Evolutionary conservation across 2,888 invertebrate species (phyloP).

Genomic region (Drosophila ezoana): DNA sequence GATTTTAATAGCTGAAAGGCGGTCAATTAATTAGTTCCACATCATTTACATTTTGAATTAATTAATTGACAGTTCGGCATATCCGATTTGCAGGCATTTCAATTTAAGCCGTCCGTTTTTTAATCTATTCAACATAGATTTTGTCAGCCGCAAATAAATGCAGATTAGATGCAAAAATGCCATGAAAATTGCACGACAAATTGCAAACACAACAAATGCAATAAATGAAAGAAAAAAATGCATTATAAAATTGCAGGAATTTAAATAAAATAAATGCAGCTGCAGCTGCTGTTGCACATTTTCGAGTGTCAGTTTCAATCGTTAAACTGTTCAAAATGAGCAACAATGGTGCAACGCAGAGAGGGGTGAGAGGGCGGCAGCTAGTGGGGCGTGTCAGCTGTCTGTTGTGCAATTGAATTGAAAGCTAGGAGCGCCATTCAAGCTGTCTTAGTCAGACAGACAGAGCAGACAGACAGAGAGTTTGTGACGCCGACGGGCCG

Average conservation of each 20-base stretch:
- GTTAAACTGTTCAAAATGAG: constrained; percentile 15
- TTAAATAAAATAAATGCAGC: constrained; percentile 3
- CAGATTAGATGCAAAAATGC: constrained; percentile 18
- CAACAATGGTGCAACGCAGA: constrained; percentile 4
- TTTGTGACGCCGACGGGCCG: not conserved
- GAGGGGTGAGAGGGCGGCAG: not conserved
- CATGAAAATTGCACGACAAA: constrained; percentile 4
- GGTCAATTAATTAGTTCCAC: not conserved
- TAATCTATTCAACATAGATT: not conserved
- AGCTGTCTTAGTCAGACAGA: constrained; percentile 25
- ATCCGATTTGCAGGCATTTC: constrained; percentile 8
- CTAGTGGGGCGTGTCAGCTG: constrained; percentile 27
- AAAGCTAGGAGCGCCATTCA: constrained; percentile 26
- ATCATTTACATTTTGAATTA: constrained; percentile 16
- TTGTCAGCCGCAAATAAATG: constrained; percentile 12
- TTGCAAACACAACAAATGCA: constrained; percentile 5
- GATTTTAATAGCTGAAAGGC: not conserved
- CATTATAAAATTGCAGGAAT: not conserved
- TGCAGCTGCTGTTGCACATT: constrained; percentile 3
- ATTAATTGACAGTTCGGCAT: constrained; percentile 12
- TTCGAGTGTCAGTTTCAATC: constrained; percentile 21
- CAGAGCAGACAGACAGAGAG: not conserved
- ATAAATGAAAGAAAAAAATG: not conserved
- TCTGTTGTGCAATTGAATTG: constrained; percentile 36
- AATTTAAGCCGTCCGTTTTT: constrained; percentile 8